Conservation (phyloP, 1,140 invertebrate genomes). For the Apis dorsata region DNA sequence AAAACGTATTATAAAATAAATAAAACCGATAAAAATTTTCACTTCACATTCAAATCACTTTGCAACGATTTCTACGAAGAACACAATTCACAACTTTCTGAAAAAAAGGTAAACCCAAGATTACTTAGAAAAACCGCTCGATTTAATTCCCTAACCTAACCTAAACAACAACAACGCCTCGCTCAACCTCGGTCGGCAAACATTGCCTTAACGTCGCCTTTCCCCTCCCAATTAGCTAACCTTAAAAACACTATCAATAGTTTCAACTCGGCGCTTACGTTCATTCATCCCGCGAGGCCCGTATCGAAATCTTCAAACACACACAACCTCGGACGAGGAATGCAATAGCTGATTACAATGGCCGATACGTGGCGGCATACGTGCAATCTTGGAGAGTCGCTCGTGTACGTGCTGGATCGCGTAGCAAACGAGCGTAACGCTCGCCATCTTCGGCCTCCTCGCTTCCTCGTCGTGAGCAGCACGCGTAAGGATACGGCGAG, state of each 20-base stretch:
- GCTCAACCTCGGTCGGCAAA: too few species aligned
- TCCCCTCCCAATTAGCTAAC: neutral
- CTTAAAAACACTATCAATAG: neutral
- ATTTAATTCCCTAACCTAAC: too few species aligned
- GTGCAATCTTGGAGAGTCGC: neutral
- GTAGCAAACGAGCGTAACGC: slow-evolving; percentile 31
- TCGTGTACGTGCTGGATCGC: slow-evolving; percentile 43
- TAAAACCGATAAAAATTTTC: too few species aligned
- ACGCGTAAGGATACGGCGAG: neutral
- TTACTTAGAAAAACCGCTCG: too few species aligned
- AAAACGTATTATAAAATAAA: too few species aligned
- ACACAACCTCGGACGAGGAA: slow-evolving; percentile 30
- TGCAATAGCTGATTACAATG: slow-evolving; percentile 53
- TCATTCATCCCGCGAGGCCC: neutral
- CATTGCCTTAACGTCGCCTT: too few species aligned
- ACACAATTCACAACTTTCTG: too few species aligned
- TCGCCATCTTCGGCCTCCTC: slow-evolving; percentile 24
- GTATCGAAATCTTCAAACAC: neutral
- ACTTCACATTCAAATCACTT: too few species aligned
- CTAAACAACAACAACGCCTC: too few species aligned
- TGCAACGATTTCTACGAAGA: too few species aligned
- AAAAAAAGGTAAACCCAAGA: too few species aligned
- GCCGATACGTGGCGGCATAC: slow-evolving; percentile 44
- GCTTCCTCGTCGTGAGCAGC: slow-evolving; percentile 38
- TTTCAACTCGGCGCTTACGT: neutral